Percentiles rank a stretch among this genome's conserved stretches.
phyloP scores from a whole-genome alignment of 2,888 invertebrate species.

The Andrena hattorfiana region DNA sequence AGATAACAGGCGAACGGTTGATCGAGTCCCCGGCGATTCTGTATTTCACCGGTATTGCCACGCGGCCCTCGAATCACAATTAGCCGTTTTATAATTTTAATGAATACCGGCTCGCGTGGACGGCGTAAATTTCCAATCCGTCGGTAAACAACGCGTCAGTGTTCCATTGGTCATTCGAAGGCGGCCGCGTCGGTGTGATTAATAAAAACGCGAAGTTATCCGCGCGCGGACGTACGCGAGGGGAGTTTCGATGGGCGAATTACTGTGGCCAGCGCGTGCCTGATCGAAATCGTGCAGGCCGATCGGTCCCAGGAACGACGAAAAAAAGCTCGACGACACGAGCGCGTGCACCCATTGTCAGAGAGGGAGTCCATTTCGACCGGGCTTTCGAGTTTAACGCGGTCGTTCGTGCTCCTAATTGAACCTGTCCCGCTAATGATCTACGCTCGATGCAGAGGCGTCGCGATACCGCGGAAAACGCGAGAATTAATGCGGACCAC shows the following conservation, averaged over 20 bases:
- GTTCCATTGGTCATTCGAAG: not conserved
- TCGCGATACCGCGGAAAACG: not conserved
- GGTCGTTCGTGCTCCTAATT: conserved; percentile 28
- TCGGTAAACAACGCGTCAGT: not conserved
- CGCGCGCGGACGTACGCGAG: not conserved
- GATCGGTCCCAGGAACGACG: not conserved
- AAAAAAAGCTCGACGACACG: not conserved
- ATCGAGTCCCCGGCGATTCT: conserved; percentile 12
- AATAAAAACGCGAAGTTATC: conserved; percentile 13
- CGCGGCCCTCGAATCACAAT: not conserved
- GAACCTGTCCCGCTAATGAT: conserved; percentile 6
- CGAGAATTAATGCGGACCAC: conserved; percentile 10
- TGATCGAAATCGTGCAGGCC: not conserved
- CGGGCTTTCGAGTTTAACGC: conserved; percentile 14
- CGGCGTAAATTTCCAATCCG: conserved; percentile 4
- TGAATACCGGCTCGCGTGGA: conserved; percentile 28
- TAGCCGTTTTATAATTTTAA: conserved; percentile 34
- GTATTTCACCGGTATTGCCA: conserved; percentile 2
- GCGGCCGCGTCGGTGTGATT: not conserved
- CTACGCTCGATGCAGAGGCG: not conserved
- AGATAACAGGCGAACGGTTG: not conserved
- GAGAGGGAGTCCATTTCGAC: conserved; percentile 7
- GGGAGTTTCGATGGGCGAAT: conserved; percentile 14
- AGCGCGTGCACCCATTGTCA: not conserved
- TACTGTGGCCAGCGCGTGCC: conserved; percentile 2